Evolutionary conservation across 2,888 invertebrate genomes (phyloP).

Genomic region (Catocala nupta): DNA sequence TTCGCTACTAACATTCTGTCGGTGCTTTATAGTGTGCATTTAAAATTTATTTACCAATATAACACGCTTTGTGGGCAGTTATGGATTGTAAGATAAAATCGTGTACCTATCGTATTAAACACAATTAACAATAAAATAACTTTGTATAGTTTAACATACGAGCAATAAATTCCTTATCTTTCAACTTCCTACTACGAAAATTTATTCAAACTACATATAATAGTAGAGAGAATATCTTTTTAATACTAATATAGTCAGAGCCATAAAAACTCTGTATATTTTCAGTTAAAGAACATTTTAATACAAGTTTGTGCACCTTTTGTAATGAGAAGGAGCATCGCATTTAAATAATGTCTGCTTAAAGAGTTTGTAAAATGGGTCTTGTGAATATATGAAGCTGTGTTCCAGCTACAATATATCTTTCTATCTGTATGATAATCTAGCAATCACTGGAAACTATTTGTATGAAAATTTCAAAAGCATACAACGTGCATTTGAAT

Average conservation of each 20-base stretch:
- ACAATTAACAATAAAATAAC: too few relatives aligned
- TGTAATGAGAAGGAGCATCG: constrained; percentile 9
- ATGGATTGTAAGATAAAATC: too few relatives aligned
- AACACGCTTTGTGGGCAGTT: too few relatives aligned
- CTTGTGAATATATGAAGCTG: constrained; percentile 3
- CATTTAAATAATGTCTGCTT: constrained; percentile 10
- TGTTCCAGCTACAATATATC: neutral
- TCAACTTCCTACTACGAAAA: too few relatives aligned
- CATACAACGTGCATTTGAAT: constrained; percentile 60
- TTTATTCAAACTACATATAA: too few relatives aligned
- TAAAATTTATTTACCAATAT: too few relatives aligned
- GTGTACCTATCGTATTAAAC: too few relatives aligned
- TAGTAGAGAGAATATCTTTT: constrained; percentile 1
- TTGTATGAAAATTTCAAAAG: constrained; percentile 68
- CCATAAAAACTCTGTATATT: neutral
- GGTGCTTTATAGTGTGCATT: too few relatives aligned
- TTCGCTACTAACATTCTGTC: too few relatives aligned
- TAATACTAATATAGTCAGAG: constrained; percentile 1
- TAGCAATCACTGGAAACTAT: constrained; percentile 66
- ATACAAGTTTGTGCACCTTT: constrained; percentile 10
- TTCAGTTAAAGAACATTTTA: constrained; percentile 11
- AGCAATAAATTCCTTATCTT: too few relatives aligned
- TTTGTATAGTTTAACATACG: too few relatives aligned
- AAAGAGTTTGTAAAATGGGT: constrained; percentile 14
- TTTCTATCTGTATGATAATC: constrained; percentile 71